Conservation (phyloP, 2,888 invertebrate genomes). For the Harpalus rubripes region DNA sequence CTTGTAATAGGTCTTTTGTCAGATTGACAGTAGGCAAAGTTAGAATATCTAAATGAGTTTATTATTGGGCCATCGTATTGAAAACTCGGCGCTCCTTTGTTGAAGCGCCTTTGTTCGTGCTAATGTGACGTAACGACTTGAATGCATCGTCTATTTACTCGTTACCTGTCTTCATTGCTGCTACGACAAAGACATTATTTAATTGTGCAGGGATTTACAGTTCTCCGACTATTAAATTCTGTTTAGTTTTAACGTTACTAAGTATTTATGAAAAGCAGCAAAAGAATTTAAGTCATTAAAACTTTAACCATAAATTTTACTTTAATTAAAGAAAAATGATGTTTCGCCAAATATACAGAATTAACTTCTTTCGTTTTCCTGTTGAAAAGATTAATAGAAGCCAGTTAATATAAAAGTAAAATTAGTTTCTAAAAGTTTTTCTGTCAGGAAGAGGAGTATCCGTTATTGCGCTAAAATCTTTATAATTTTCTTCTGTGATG, state of each 20-base stretch:
- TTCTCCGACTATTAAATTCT: neutral
- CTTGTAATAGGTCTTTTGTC: too few species aligned
- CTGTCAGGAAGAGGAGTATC: constrained; percentile 25
- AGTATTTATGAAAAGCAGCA: constrained; percentile 35
- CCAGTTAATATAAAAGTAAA: constrained; percentile 61
- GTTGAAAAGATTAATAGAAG: constrained; percentile 57
- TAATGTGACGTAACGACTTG: neutral
- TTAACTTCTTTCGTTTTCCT: constrained; percentile 41
- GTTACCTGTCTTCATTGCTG: neutral
- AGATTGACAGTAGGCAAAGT: too few species aligned
- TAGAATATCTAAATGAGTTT: neutral
- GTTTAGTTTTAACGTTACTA: constrained; percentile 26
- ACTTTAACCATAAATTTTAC: constrained; percentile 44
- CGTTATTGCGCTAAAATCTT: constrained; percentile 31
- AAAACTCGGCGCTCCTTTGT: neutral
- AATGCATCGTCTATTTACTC: neutral
- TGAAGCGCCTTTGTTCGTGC: neutral
- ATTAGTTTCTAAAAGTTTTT: constrained; percentile 51
- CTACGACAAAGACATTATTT: constrained; percentile 25
- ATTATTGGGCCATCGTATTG: neutral
- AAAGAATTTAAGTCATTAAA: constrained; percentile 44
- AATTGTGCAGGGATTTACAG: constrained; percentile 20
- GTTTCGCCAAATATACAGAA: constrained; percentile 35
- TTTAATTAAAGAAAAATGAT: constrained; percentile 59
- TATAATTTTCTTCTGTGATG: constrained; percentile 27